A percentile compares a stretch with the other conserved stretches of the same genome.
Conservation (phyloP, 2,888 invertebrate species). For the Dinocampus coccinellae region DNA sequence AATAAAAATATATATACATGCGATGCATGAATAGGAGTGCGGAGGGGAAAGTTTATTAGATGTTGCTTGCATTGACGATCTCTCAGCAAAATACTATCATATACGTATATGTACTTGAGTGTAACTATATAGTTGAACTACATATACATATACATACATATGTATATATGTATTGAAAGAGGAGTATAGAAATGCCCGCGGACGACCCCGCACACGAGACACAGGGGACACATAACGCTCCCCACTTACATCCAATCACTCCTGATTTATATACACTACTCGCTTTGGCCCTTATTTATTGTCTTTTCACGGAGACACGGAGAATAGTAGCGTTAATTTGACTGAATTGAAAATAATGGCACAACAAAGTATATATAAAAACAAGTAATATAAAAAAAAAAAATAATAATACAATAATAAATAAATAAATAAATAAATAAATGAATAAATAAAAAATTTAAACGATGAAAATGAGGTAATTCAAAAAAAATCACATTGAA, state of each 20-base stretch:
- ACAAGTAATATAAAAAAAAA: conserved; percentile 22
- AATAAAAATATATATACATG: background rate
- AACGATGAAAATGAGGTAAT: background rate
- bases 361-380: conserved; percentile 23
- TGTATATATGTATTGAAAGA: background rate
- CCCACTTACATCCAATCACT: conserved; percentile 70
- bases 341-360: conserved; percentile 68
- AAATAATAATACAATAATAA: conserved; percentile 15
- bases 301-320: conserved; percentile 61
- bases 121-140: background rate
- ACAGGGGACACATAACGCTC: conserved; percentile 69
- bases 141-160: background rate
- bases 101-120: background rate
- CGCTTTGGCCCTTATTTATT: conserved; percentile 68
- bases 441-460: too few relatives aligned
- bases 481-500: too few relatives aligned
- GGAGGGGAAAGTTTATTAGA: background rate
- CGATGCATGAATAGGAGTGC: background rate
- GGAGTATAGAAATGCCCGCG: conserved; percentile 48
- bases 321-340: conserved; percentile 67
- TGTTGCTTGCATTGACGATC: background rate
- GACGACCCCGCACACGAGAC: conserved; percentile 67
- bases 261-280: conserved; percentile 70
- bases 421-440: background rate
- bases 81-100: background rate